Percentiles rank a stretch among this genome's conserved stretches.
These are phyloP conservation scores for Tupaia chinensis DNA, from an alignment of 2,113 vertebrate genomes.

Conservation along the genomic window DNA sequence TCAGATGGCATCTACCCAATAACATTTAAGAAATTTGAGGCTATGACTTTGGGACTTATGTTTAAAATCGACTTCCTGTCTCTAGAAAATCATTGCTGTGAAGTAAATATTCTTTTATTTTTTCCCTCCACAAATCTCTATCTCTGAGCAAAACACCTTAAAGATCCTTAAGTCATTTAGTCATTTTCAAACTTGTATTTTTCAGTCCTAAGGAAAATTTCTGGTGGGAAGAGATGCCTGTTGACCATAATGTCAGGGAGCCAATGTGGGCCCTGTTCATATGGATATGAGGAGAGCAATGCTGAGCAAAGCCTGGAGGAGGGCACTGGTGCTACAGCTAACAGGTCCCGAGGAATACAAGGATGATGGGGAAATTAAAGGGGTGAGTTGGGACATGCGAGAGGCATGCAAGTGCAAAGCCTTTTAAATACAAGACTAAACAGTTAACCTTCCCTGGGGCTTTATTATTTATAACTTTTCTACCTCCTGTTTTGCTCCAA, in stretches of 20 bases:
- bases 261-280: not conserved
- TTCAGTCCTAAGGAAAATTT: slow-evolving; percentile 4
- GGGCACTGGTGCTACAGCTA: not conserved
- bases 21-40: not conserved
- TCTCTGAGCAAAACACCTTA: not conserved
- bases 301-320: not conserved
- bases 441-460: not conserved
- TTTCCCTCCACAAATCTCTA: not conserved
- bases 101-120: not conserved
- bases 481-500: not conserved
- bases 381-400: too few species aligned
- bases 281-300: not conserved
- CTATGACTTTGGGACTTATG: not conserved
- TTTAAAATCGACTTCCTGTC: not conserved
- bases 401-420: not conserved
- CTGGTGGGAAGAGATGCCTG: not conserved
- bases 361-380: not conserved
- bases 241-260: not conserved
- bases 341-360: not conserved
- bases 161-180: not conserved
- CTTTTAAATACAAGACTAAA: not conserved
- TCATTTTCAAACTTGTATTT: slow-evolving; percentile 34
- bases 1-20: not conserved
- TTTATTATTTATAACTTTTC: not conserved
- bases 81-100: slow-evolving; percentile 16